These are phyloP conservation scores for Hirtodrosophila alboralis DNA, from an alignment of 2,888 invertebrate genomes.

Conservation along the genomic window DNA sequence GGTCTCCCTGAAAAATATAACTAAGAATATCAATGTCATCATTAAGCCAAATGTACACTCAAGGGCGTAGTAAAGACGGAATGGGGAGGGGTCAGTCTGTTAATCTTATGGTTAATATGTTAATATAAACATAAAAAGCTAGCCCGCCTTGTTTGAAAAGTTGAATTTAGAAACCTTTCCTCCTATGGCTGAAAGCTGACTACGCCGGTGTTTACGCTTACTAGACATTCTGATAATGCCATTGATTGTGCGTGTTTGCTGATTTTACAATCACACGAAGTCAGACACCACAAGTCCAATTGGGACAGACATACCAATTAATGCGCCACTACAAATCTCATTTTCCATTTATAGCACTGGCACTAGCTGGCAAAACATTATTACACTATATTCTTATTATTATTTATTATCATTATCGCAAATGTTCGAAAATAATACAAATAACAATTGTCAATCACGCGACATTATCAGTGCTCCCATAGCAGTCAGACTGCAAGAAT, in stretches of 20 bases:
- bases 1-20: conserved; percentile 13
- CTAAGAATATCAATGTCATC: conserved; percentile 61
- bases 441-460: conserved; percentile 69
- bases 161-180: no score
- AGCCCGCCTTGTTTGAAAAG: no score
- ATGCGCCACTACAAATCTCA: conserved; percentile 59
- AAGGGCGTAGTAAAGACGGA: no score
- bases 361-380: conserved; percentile 43
- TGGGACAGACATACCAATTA: conserved; percentile 37
- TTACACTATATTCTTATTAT: conserved; percentile 48
- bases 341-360: conserved; percentile 60
- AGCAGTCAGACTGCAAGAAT: background rate
- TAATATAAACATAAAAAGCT: no score
- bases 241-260: conserved; percentile 32
- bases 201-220: no score
- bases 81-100: no score
- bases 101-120: no score
- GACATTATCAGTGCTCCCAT: conserved; percentile 34
- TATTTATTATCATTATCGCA: conserved; percentile 64
- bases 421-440: conserved; percentile 42
- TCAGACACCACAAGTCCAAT: background rate
- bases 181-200: no score
- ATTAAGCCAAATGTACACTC: conserved; percentile 40
- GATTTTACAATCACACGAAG: conserved; percentile 17
- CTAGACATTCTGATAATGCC: conserved; percentile 58